These are phyloP conservation scores for Leptinotarsa peninsularis DNA, from an alignment of 2,888 invertebrate genomes.

Conservation along the genomic window DNA sequence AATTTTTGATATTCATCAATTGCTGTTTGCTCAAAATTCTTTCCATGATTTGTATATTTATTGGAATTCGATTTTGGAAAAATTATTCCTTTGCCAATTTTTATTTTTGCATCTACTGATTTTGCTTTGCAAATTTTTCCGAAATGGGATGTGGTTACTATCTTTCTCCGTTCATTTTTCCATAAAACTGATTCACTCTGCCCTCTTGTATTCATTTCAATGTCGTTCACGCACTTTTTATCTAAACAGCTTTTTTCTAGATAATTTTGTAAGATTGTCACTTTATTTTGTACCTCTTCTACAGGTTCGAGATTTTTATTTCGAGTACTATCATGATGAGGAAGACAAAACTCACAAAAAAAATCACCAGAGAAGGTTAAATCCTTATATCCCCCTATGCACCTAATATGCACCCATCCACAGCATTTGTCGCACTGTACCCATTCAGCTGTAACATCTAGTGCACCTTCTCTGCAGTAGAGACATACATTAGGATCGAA, in stretches of 20 bases:
- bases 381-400: slow-evolving; percentile 20
- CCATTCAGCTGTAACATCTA: slow-evolving; percentile 20
- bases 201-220: slow-evolving; percentile 10
- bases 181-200: slow-evolving; percentile 17
- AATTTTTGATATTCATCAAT: background rate
- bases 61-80: slow-evolving; percentile 6
- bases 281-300: background rate
- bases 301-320: background rate
- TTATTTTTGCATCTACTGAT: background rate
- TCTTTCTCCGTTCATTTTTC: slow-evolving; percentile 23
- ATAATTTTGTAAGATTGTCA: background rate
- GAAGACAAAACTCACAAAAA: slow-evolving; percentile 9
- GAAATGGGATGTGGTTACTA: slow-evolving; percentile 19
- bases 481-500: slow-evolving; percentile 15
- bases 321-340: background rate
- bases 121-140: slow-evolving; percentile 19
- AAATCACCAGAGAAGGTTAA: slow-evolving; percentile 21
- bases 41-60: background rate
- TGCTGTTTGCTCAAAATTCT: background rate
- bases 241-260: background rate
- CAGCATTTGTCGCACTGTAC: slow-evolving; percentile 12
- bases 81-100: background rate
- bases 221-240: background rate
- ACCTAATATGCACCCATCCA: slow-evolving; percentile 5
- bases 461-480: slow-evolving; percentile 16